Evolutionary conservation across 2,888 invertebrate genomes (phyloP).

Genomic region (Exocentrus adspersus): DNA sequence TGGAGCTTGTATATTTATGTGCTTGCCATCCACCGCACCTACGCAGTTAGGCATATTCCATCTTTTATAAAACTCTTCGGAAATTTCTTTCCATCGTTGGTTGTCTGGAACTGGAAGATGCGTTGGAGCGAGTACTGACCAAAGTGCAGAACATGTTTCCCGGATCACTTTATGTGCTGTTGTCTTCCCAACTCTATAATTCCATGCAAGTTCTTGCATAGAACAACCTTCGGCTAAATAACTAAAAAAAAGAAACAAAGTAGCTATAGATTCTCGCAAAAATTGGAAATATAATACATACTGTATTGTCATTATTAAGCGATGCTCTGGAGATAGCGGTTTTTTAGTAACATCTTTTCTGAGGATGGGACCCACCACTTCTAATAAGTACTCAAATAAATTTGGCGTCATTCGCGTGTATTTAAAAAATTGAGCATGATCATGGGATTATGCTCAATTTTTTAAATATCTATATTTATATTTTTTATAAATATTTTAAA

Average conservation of each 20-base stretch:
- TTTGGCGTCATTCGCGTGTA: neutral
- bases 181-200: constrained; percentile 1
- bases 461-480: no score
- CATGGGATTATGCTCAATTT: no score
- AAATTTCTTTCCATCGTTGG: constrained; percentile 36
- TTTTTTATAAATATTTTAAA: no score
- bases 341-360: neutral
- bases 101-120: constrained; percentile 15
- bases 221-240: constrained; percentile 12
- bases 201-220: constrained; percentile 2
- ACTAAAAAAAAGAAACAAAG: constrained; percentile 2
- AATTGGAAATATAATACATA: constrained; percentile 7
- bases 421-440: neutral
- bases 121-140: neutral
- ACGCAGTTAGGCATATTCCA: constrained; percentile 39
- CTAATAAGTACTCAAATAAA: neutral
- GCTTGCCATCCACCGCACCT: constrained; percentile 41
- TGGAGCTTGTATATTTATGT: constrained; percentile 32
- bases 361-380: neutral
- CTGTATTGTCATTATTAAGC: constrained; percentile 12
- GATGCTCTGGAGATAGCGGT: constrained; percentile 4
- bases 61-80: constrained; percentile 16
- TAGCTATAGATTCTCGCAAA: neutral
- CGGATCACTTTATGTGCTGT: neutral
- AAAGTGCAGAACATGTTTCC: neutral